Evolutionary conservation across 2,797 vertebrate species (phyloP).

Genomic region (Loriculus beryllinus): DNA sequence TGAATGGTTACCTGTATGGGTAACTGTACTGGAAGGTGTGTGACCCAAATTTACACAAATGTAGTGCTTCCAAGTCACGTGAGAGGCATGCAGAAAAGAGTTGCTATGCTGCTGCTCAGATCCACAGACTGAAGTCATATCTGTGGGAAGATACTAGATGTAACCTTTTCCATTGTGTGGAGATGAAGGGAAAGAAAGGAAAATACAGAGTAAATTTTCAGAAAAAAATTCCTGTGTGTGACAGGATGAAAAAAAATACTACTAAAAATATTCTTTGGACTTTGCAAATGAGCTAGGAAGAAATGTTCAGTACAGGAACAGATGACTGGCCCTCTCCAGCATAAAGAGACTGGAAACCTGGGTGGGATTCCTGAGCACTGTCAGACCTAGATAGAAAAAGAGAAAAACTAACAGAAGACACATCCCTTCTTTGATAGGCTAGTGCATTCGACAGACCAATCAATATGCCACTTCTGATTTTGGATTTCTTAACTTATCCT

Average conservation of each 20-base stretch:
- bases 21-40: neutral
- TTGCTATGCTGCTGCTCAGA: neutral
- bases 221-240: neutral
- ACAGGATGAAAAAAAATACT: neutral
- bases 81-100: neutral
- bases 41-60: neutral
- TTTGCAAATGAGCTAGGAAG: neutral
- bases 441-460: neutral
- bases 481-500: neutral
- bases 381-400: neutral
- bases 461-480: neutral
- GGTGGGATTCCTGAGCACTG: neutral
- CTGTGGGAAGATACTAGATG: neutral
- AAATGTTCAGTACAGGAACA: neutral
- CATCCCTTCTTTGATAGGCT: neutral
- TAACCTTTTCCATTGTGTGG: accelerated
- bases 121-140: accelerated
- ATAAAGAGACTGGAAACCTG: neutral
- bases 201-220: neutral
- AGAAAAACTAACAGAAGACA: neutral
- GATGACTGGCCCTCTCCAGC: neutral
- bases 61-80: neutral
- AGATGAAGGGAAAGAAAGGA: neutral
- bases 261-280: neutral
- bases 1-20: neutral